Evolutionary conservation across 2,888 invertebrate genomes (phyloP).

Genomic region (Cheilosia vernalis): DNA sequence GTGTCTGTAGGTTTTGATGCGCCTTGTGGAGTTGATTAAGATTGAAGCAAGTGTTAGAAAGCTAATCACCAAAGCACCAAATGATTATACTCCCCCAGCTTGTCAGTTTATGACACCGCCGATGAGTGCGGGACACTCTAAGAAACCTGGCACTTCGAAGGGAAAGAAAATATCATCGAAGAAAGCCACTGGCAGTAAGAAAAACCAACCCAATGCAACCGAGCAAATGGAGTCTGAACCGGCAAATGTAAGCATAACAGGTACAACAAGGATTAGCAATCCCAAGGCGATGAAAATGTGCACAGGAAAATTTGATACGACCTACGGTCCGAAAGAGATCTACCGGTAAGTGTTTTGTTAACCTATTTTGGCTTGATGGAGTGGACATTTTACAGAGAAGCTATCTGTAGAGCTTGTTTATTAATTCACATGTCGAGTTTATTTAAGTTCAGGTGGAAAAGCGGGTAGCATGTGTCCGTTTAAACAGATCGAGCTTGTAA

Average conservation of each 20-base stretch:
- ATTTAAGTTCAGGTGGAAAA: too few relatives aligned
- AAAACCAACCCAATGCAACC: slow-evolving; percentile 46
- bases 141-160: slow-evolving; percentile 53
- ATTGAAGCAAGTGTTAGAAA: slow-evolving; percentile 84
- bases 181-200: slow-evolving; percentile 56
- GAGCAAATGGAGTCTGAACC: slow-evolving; percentile 76
- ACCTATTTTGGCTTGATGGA: neutral
- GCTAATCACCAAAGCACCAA: slow-evolving; percentile 82
- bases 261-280: slow-evolving; percentile 73
- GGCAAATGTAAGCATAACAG: slow-evolving; percentile 77
- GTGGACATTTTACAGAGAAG: too few relatives aligned
- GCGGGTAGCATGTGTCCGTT: too few relatives aligned
- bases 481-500: too few relatives aligned
- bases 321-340: slow-evolving; percentile 80
- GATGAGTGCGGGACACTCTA: slow-evolving; percentile 24
- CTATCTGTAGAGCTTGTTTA: too few relatives aligned
- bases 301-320: slow-evolving; percentile 77
- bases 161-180: slow-evolving; percentile 38
- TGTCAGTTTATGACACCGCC: slow-evolving; percentile 82
- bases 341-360: slow-evolving; percentile 77
- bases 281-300: slow-evolving; percentile 75
- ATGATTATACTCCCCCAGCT: slow-evolving; percentile 84
- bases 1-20: slow-evolving; percentile 81
- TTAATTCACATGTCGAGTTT: too few relatives aligned
- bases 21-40: slow-evolving; percentile 85